phyloP scores from a whole-genome alignment of 2,888 invertebrate species.

The Callyntrura sp. region DNA sequence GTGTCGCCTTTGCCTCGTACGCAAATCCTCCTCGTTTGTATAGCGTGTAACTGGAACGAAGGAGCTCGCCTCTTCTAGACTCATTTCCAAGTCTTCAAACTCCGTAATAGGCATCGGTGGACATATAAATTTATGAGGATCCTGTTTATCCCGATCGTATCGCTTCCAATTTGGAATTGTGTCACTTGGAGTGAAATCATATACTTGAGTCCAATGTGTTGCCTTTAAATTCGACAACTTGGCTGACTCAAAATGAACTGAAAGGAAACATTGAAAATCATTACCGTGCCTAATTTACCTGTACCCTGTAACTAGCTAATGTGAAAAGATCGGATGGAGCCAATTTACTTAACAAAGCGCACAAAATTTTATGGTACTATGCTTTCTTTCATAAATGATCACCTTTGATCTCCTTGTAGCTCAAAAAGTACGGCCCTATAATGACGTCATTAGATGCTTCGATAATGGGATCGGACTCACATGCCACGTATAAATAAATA shows the following conservation, averaged over 20 bases:
- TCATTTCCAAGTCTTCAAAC: slow-evolving; percentile 68
- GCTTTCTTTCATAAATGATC: not conserved
- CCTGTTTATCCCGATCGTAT: slow-evolving; percentile 74
- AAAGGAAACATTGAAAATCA: slow-evolving; percentile 19
- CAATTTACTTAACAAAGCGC: not conserved
- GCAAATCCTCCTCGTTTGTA: slow-evolving; percentile 70
- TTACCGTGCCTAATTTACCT: not conserved
- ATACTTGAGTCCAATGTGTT: slow-evolving; percentile 80
- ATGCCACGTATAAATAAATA: slow-evolving; percentile 80
- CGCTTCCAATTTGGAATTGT: slow-evolving; percentile 76
- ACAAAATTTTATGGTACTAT: not conserved
- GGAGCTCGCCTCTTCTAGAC: slow-evolving; percentile 64
- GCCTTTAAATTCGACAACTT: slow-evolving; percentile 81
- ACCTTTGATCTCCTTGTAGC: slow-evolving; percentile 81
- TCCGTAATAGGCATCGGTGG: slow-evolving; percentile 67
- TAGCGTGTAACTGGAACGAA: slow-evolving; percentile 69
- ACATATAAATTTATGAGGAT: slow-evolving; percentile 75
- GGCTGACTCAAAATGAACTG: slow-evolving; percentile 81
- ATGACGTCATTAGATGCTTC: slow-evolving; percentile 79
- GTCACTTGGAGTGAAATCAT: slow-evolving; percentile 82
- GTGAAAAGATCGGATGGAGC: not conserved
- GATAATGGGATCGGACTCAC: slow-evolving; percentile 83
- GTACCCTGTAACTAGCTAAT: not conserved
- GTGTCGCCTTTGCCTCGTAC: slow-evolving; percentile 62
- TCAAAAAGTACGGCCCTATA: slow-evolving; percentile 80